Conservation (phyloP, 2,797 vertebrate species). For the Neosalanx taihuensis region DNA sequence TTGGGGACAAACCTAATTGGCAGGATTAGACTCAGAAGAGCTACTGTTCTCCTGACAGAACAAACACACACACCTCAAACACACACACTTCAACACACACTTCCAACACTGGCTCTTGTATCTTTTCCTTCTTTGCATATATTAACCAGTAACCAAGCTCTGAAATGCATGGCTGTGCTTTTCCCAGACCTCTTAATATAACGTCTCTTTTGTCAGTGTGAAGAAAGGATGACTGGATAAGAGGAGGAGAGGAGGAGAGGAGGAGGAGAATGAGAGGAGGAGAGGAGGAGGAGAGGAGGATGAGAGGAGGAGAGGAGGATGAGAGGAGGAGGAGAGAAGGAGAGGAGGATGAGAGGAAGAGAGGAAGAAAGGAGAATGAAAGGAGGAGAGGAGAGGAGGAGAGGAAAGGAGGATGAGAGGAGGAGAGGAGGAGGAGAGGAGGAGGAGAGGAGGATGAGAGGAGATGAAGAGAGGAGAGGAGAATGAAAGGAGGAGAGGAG, state of each 20-base stretch:
- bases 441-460: background rate
- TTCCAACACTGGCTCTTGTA: conserved; percentile 28
- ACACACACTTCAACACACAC: background rate
- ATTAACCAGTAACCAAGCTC: conserved; percentile 61
- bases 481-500: background rate
- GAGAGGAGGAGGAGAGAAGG: background rate
- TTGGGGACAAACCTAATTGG: too few species aligned
- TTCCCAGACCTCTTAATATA: conserved; percentile 68
- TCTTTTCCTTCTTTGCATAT: conserved; percentile 64
- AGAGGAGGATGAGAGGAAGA: background rate
- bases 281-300: background rate
- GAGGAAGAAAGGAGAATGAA: too few species aligned
- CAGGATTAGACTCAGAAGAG: too few species aligned
- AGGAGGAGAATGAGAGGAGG: background rate
- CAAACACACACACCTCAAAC: background rate
- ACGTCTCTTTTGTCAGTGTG: conserved; percentile 68
- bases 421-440: too few species aligned
- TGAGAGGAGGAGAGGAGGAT: background rate
- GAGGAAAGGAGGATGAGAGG: background rate
- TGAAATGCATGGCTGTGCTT: conserved; percentile 64
- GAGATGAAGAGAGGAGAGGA: background rate
- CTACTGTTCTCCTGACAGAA: background rate
- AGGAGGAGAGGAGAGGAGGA: background rate
- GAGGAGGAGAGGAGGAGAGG: background rate
- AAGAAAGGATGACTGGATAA: background rate